Evolutionary conservation across 2,888 invertebrate species (phyloP).

Genomic region (Temnothorax rugatulus): DNA sequence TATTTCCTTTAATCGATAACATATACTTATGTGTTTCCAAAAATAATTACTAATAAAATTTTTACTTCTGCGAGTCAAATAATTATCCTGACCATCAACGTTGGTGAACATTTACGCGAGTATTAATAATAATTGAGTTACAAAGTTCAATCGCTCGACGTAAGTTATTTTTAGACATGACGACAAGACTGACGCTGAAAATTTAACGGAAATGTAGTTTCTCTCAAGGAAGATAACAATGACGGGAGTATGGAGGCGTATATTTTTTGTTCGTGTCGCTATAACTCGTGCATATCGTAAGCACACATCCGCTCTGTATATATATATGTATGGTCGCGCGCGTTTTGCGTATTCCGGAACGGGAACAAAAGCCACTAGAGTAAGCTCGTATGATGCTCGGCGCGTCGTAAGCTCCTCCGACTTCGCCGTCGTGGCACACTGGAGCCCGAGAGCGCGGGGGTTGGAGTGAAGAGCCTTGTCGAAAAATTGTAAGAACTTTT

Average conservation of each 20-base stretch:
- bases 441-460: constrained; percentile 22
- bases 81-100: background rate
- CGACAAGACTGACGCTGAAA: background rate
- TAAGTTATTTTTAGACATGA: background rate
- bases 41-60: background rate
- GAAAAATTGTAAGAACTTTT: constrained; percentile 78
- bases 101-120: background rate
- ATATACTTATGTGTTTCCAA: background rate
- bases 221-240: constrained; percentile 14
- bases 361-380: constrained; percentile 59
- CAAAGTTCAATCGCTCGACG: background rate
- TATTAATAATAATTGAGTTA: background rate
- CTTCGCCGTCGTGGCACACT: constrained; percentile 35
- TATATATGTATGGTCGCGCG: background rate
- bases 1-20: background rate
- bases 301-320: background rate
- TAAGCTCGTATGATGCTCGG: constrained; percentile 53
- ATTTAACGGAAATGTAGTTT: constrained; percentile 6
- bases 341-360: constrained; percentile 41
- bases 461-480: constrained; percentile 47
- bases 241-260: background rate
- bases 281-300: background rate
- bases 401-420: constrained; percentile 52
- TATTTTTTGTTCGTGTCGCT: background rate
- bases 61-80: background rate